Base-by-base conservation (phyloP, 2,888 invertebrate species). In the Ligdia adustata region DNA sequence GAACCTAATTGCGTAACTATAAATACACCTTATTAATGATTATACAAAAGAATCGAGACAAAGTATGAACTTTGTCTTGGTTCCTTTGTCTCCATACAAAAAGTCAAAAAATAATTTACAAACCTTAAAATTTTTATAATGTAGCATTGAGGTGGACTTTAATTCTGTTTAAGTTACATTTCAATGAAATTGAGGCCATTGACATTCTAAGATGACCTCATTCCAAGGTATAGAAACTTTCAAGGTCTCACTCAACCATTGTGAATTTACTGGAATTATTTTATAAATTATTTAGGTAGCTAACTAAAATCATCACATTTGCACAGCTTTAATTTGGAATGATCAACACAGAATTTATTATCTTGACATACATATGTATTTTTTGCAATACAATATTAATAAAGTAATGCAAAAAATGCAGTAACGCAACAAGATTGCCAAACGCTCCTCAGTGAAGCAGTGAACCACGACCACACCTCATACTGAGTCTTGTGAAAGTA, bases 401-500 rank as follows among this genome's bases (percentile, higher is more conserved):
- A n/a, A n/a, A 43, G 35, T 46, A 37, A 24, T 12, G 48, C 31
- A 22, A 16, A 38, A 42, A 41, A 37, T 27, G 9, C 9, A 15
- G 27, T 6, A 27, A 16, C 12, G 27, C 27, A 28, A 6, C 7
- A 7, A 7, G 20, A 65, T 76, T 79, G 72, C 69, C 60, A 70
- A 78, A 80, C 61, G 39, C 60, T 53, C 56, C 70, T 68, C 72
- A 76, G 69, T 38, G 37, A 46, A 31, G 69, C 76, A 77, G 64
- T 82, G 85, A 88, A 84, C 86, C 87, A 77, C 72, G 70, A 77
- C 81, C 79, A 79, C 83, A 81, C 82, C 72, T 77, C 68, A 62
- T 59, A 52, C 57, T 63, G 62, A 61, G 76, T 72, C 79, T 88
- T 86, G 90, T 89, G 90, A 90, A 90, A 90, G 90, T 90, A 83